Evolutionary conservation across 92 coral and sea anemone genomes (phyloP), one percentile per base, ranked within the genome.

Genomic region (Epizoanthus fatuus): DNA sequence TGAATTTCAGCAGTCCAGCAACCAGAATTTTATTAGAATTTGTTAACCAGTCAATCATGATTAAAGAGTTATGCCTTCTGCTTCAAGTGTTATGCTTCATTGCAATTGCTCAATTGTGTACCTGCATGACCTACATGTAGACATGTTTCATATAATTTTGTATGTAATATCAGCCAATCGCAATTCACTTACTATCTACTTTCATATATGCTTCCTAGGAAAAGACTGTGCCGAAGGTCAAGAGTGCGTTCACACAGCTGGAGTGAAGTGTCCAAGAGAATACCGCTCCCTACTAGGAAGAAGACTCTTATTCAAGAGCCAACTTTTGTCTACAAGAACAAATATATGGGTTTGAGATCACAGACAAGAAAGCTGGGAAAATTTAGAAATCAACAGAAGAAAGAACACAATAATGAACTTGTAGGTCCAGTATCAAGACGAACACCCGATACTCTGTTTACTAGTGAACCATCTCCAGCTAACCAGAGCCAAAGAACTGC

Each of bases 321-420:
- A 11, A 90, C 94, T 4, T 97, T 97, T 69, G 83, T 92, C 47
- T 97, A 93, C 91, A 95, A 87, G 63, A 93, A 92, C 45, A 78
- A 75, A 77, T 37, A 35, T 57, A 3, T 35, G 12, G 69, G 72
- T 74, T 53, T 74, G 10, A 69, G 54, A 62, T 59, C 70, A 53
- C 69, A 77, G 14, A 39, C 70, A 19, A 77, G 55, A 51, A 59
- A 62, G 40, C 57, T 77, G 47, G 55, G 55, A 62, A 60, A 45
- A 58, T 20, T 60, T 62, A 77, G 70, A 77, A 60, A 4, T 42
- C 69, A 20, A 32, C 42, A 77, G 49, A 60, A 77, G 45, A 77
- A 77, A 51, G 69, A 69, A 17, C 32, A 17, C 1, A 69, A 53
- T 8, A 47, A 75, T 8, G 60, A 72, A 39, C 82, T 82, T 32